These are phyloP conservation scores for Hirundo rustica DNA, from an alignment of 2,797 vertebrate species.

Conservation along the genomic window DNA sequence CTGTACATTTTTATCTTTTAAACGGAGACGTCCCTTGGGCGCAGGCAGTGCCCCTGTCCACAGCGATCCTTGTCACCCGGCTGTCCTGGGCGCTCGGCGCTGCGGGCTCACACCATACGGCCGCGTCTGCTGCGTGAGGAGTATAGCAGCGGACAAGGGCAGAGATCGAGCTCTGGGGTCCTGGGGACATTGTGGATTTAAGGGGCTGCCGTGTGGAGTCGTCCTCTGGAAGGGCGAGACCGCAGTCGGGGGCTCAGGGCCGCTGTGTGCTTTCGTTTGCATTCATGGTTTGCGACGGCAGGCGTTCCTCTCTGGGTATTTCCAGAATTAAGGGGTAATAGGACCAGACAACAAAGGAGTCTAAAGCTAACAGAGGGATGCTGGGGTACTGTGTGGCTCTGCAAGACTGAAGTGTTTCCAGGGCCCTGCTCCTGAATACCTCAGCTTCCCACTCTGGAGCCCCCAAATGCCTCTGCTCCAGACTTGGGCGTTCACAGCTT, in stretches of 20 bases:
- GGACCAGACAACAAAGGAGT: conserved; percentile 8
- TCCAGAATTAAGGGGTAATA: neutral
- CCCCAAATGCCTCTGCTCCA: neutral
- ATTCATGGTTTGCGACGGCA: neutral
- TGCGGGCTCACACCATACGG: conserved; percentile 53
- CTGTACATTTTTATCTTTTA: conserved; percentile 64
- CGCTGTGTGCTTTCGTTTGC: neutral
- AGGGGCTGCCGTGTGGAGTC: neutral
- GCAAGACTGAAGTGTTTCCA: neutral
- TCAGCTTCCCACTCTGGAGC: neutral
- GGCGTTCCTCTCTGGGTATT: neutral
- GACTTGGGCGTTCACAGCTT: neutral
- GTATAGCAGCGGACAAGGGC: conserved; percentile 58
- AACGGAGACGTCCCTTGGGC: conserved; percentile 58
- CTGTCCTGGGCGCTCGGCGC: neutral
- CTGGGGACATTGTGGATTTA: conserved; percentile 44
- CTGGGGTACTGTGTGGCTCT: neutral
- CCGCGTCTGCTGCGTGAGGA: conserved; percentile 24
- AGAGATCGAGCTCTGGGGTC: conserved; percentile 49
- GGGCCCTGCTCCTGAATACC: fast-evolving
- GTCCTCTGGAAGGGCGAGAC: neutral
- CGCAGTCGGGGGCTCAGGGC: neutral
- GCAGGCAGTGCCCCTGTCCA: conserved; percentile 63
- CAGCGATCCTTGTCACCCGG: conserved; percentile 64
- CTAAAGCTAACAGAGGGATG: neutral